A percentile compares a stretch with the other conserved stretches of the same genome.
phyloP scores from a whole-genome alignment of 2,888 invertebrate genomes.

The Metacarcinus magister region DNA sequence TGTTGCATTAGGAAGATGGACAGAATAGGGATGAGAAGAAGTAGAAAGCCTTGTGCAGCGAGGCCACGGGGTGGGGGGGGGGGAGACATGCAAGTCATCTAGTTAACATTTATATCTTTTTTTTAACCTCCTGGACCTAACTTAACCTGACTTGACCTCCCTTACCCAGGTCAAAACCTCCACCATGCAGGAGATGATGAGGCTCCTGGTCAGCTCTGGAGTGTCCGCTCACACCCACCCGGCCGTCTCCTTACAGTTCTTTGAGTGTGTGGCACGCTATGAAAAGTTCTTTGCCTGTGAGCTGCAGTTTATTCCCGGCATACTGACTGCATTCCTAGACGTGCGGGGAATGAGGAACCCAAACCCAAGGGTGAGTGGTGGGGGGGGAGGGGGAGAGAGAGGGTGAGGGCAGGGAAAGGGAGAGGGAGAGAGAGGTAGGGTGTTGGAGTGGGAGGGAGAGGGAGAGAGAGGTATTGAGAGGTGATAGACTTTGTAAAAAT shows the following conservation, averaged over 20 bases:
- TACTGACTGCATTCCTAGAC: conserved; percentile 86
- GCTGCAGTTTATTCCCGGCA: conserved; percentile 84
- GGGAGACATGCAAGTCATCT: too few relatives aligned
- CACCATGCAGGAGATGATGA: conserved; percentile 85
- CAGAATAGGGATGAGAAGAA: too few relatives aligned
- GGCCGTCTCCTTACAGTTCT: conserved; percentile 86
- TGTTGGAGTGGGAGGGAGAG: neutral
- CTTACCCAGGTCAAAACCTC: conserved; percentile 84
- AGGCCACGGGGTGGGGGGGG: too few relatives aligned
- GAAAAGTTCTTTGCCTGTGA: conserved; percentile 86
- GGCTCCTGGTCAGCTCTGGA: conserved; percentile 85
- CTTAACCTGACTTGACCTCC: neutral
- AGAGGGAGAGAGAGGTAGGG: neutral
- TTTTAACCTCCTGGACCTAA: neutral
- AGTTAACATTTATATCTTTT: too few relatives aligned
- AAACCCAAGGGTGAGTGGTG: conserved; percentile 84
- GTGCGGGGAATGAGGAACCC: conserved; percentile 86
- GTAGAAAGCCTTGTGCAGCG: too few relatives aligned
- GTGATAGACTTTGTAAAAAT: neutral
- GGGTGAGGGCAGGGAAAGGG: neutral
- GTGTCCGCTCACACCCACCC: conserved; percentile 86
- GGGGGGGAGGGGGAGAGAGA: neutral
- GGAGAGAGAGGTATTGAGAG: neutral
- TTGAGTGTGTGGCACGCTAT: conserved; percentile 86
- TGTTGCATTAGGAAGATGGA: too few relatives aligned